Evolutionary conservation across 2,797 vertebrate species (phyloP).

Genomic region (Leptoclinus maculatus): DNA sequence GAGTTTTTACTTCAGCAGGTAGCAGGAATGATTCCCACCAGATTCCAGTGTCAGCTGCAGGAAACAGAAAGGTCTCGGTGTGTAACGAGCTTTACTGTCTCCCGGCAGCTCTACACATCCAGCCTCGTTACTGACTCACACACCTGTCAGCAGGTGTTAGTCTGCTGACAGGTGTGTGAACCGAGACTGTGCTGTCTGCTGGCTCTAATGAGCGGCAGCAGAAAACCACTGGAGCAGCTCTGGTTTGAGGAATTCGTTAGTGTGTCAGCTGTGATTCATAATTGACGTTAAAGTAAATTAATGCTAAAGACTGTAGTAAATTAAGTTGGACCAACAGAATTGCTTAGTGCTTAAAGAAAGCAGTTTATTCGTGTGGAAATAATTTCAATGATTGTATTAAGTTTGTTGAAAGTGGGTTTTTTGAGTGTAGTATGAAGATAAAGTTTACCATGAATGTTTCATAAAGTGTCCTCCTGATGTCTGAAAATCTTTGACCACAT

Average conservation of each 20-base stretch:
- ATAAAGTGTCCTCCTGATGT: too few relatives aligned
- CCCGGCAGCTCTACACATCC: constrained; percentile 9
- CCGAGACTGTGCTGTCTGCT: not conserved
- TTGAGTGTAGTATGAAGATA: too few relatives aligned
- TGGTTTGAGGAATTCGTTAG: not conserved
- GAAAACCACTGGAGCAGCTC: not conserved
- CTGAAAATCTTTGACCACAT: too few relatives aligned
- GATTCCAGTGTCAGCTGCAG: constrained; percentile 20
- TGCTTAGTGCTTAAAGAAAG: too few relatives aligned
- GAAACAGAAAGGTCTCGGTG: not conserved
- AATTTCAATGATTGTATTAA: too few relatives aligned
- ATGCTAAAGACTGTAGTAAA: not conserved
- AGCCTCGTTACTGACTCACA: constrained; percentile 25
- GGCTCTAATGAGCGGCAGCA: not conserved
- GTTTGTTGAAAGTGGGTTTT: too few relatives aligned
- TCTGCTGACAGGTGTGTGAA: constrained; percentile 5
- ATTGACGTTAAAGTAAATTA: not conserved
- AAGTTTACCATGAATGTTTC: too few relatives aligned
- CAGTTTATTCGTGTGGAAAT: too few relatives aligned
- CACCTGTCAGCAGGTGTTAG: constrained; percentile 12
- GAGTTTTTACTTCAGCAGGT: not conserved
- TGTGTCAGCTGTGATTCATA: not conserved
- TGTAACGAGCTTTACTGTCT: constrained; percentile 12
- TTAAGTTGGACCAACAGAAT: too few relatives aligned
- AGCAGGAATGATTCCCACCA: not conserved